Base-by-base conservation (phyloP, 2,888 invertebrate genomes). In the Sicus ferrugineus region DNA sequence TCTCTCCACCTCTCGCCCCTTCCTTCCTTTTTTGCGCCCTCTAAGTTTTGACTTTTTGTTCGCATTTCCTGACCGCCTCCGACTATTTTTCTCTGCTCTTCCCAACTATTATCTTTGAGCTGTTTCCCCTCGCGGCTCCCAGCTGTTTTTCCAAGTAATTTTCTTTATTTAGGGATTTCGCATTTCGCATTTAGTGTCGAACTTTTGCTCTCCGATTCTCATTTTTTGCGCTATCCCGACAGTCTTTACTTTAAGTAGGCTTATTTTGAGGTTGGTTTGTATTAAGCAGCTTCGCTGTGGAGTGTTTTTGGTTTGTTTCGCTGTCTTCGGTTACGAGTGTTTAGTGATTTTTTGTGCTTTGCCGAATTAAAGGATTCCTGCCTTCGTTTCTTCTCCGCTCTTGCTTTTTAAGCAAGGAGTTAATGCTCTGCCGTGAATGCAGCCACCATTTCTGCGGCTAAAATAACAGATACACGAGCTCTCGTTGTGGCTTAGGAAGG, bases 211-310 rank as follows among this genome's bases (percentile, higher is more conserved):
- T 46, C 16, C 9, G n/a, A 16, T 30, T 26, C 28, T 26, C 23
- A 16, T 16, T 19, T 62, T 62, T 30, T 34, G 46, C 3, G 6
- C 58, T 66, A 66, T 66, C 66, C 46, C 46, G 21, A 26, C 31
- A 42, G 65, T 65, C 38, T 54, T 66, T 66, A 58, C 30, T 58
- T 66, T 58, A 66, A 66, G 58, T 38, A 56, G 66, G 66, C 66
- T 66, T 66, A 66, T 66, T 66, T 56, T 66, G 28, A 38, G 23
- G 23, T 61, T 63, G 28, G 31, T 19, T 56, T 23, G 21, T 50
- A 21, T 21, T 4, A 3, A 50, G 23, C 3, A 26, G 54, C 5
- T 63, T n/a, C 38, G n/a, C 9, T 23, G 19, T 23, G 14, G 50
- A 4, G 16, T 31, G 19, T n/a, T 64, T 9, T 64, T 30, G 0